Percentiles rank a stretch among this genome's conserved stretches.
phyloP scores from a whole-genome alignment of 2,888 invertebrate genomes.

The Andricus quercusramuli region DNA sequence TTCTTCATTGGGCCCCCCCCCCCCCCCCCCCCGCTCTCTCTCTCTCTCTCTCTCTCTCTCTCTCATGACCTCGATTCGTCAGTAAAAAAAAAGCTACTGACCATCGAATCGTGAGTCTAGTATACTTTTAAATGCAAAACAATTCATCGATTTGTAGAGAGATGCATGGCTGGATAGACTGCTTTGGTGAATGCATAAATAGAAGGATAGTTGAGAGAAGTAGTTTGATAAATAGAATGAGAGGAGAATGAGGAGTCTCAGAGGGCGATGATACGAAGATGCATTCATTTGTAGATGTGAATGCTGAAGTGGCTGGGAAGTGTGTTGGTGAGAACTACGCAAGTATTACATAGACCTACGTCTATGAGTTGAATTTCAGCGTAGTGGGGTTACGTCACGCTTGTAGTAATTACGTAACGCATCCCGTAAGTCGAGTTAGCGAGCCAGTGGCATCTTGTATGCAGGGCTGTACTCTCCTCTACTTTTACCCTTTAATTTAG shows the following conservation, averaged over 20 bases:
- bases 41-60: not conserved
- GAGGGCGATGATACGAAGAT: constrained; percentile 15
- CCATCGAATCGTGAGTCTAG: constrained; percentile 13
- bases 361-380: not conserved
- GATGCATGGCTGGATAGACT: not conserved
- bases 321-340: not conserved
- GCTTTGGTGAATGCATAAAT: not conserved
- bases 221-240: constrained; percentile 6
- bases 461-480: not conserved
- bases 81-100: not conserved
- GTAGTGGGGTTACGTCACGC: not conserved
- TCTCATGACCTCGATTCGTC: not conserved
- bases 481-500: too few relatives aligned
- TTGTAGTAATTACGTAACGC: constrained; percentile 8
- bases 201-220: not conserved
- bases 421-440: not conserved
- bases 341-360: not conserved
- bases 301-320: not conserved
- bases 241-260: not conserved
- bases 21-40: not conserved
- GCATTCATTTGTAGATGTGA: not conserved
- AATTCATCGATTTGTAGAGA: not conserved
- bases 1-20: not conserved
- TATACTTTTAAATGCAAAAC: constrained; percentile 19
- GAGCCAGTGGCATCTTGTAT: not conserved